These are phyloP conservation scores for Gymnothorax reevesii DNA, from an alignment of 2,797 vertebrate genomes.

Conservation along the genomic window DNA sequence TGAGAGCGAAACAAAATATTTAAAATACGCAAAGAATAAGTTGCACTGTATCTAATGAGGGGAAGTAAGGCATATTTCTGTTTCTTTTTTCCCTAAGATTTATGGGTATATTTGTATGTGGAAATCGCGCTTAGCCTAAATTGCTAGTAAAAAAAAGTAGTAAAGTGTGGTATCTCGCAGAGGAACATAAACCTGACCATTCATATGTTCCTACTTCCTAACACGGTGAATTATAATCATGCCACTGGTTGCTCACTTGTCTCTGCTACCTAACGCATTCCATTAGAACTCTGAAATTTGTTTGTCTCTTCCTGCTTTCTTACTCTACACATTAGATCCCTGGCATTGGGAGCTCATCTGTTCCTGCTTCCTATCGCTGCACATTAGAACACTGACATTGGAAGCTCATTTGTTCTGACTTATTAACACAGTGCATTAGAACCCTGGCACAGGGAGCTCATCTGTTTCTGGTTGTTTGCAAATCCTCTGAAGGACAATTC, in stretches of 20 bases:
- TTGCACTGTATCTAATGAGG: neutral
- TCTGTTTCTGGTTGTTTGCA: constrained; percentile 20
- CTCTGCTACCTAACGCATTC: constrained; percentile 2
- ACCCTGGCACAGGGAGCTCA: constrained; percentile 43
- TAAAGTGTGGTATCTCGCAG: neutral
- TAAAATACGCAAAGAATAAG: neutral
- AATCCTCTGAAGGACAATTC: constrained; percentile 41
- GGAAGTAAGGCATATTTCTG: neutral
- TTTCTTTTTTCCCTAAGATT: neutral
- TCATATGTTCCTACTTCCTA: constrained; percentile 29
- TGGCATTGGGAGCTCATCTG: neutral
- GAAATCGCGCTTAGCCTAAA: neutral
- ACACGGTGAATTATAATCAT: constrained; percentile 28
- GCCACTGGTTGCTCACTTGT: constrained; percentile 42
- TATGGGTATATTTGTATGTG: neutral
- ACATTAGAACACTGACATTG: too few relatives aligned
- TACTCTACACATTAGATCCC: neutral
- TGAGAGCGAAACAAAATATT: neutral
- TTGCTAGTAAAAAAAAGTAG: neutral
- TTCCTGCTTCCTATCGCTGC: constrained; percentile 19
- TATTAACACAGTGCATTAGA: constrained; percentile 23
- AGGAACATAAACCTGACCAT: neutral
- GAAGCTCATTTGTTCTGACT: constrained; percentile 27
- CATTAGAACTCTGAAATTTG: constrained; percentile 34
- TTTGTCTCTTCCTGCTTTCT: constrained; percentile 32